Evolutionary conservation across 1,140 invertebrate genomes (phyloP).

Genomic region (Cheumatopsyche charites): DNA sequence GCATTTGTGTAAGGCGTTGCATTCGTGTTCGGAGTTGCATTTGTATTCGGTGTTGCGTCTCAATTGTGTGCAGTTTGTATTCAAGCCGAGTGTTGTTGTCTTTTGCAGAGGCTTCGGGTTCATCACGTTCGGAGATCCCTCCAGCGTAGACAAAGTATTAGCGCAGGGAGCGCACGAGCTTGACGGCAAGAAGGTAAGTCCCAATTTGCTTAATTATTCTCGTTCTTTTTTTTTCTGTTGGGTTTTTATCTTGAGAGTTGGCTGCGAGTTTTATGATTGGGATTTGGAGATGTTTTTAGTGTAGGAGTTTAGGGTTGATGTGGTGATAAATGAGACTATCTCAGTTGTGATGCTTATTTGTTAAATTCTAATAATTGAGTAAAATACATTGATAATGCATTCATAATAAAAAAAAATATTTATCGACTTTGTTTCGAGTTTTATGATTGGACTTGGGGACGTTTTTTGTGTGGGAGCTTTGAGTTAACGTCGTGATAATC

Average conservation of each 20-base stretch:
- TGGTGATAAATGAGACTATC: too few species aligned
- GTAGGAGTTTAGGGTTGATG: too few species aligned
- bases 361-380: too few species aligned
- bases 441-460: too few species aligned
- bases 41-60: constrained; percentile 21
- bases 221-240: background rate
- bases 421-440: too few species aligned
- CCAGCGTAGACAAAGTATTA: constrained; percentile 94
- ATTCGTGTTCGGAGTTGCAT: background rate
- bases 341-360: too few species aligned
- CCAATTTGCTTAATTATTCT: background rate
- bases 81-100: constrained; percentile 17
- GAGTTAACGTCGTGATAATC: too few species aligned
- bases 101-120: constrained; percentile 96
- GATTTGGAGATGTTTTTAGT: too few species aligned
- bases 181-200: constrained; percentile 92
- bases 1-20: constrained; percentile 7
- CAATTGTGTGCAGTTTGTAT: constrained; percentile 32
- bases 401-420: too few species aligned
- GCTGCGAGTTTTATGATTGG: too few species aligned
- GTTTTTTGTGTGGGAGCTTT: too few species aligned
- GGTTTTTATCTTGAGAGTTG: background rate
- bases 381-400: too few species aligned
- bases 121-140: constrained; percentile 92
- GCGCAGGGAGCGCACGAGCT: constrained; percentile 91